Evolutionary conservation across 2,113 vertebrate species (phyloP), one percentile per base, ranked within the genome.

Genomic region (Rissa tridactyla): DNA sequence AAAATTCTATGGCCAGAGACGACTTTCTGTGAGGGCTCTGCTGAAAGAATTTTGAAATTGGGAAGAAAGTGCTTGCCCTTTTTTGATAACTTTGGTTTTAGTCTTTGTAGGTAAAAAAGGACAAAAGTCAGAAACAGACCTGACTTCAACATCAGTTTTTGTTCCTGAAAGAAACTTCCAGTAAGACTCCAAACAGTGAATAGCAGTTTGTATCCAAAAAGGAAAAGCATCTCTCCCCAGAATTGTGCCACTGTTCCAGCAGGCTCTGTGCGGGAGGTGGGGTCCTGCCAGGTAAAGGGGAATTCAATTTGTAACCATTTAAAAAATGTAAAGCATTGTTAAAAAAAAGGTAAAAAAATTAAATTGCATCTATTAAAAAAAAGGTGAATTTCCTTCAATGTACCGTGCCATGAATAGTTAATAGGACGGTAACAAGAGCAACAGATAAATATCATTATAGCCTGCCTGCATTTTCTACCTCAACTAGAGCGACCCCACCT

Each of bases 401-500:
- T 57, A 40, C 70, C n/a, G 10, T 32, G 25, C 5, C 32, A 36
- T 27, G 52, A 79, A 62, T 40, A 80, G 22, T 23, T 57, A 44
- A 38, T 10, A 52, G 30, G 21, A 82, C 17, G 80, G n/a, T 23
- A 82, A n/a, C 0, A 10, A 69, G 6, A 64, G 15, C n/a, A 79
- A 29, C 32, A 79, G 27, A 32, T 30, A 73, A 76, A 69, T 21
- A 76, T 27, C 7, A 21, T 46, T 36, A 25, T 22, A 61, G 10
- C 13, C 40, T 42, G 4, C 6, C 6, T 16, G 68, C 66, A 14
- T 86, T 92, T 78, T 2, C 2, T 32, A 38, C 25, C 19, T 57
- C 75, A 46, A 2, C 7, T 57, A 34, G 73, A 86, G 34, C 0
- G 0, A 34, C 9, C 30, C 27, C 40, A 32, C 15, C 19, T 58